Evolutionary conservation across 2,888 invertebrate species (phyloP), one percentile per base, ranked within the genome.

Genomic region (Leptinotarsa tumamoca): DNA sequence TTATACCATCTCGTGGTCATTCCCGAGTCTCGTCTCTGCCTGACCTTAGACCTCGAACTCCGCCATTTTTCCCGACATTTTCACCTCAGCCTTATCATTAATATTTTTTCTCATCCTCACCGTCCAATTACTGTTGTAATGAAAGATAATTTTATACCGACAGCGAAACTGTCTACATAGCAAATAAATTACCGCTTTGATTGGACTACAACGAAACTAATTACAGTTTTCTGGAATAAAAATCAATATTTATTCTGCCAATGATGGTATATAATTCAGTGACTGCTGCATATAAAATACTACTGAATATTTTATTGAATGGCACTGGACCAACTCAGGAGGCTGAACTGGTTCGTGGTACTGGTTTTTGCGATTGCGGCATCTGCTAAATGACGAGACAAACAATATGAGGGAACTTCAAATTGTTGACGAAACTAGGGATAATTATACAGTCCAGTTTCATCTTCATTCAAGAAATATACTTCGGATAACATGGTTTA

Each of bases 1-100:
- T 77, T 77, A 74, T 56, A 76, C 73, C 54, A 73, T 76, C 76
- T 73, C 71, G 68, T 74, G 67, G 76, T 66, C 61, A 73, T 73
- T 71, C 66, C 69, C 54, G 63, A 69, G 54, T 66, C 66, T 43
- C 76, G 67, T 77, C 71, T 66, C 43, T 52, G 54, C 23, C 52
- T 21, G 67, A 74, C 77, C 77, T 77, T 49, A 68, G 71, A 67
- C 71, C 67, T 63, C 58, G n/a, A 61, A 61, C 23, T 21, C 54
- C 15, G 23, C n/a, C 15, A 68, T 68, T 68, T 68, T 54, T 68
- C 33, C 54, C 52, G 27, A 52, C 51, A 68, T 51, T 68, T 68
- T 27, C 51, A 68, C 68, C 54, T 52, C 52, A 27, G 68, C 68
- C 68, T 18, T 54, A 27, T 54, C 52, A 68, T 68, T 68, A 68